Evolutionary conservation across 35 echinoderm and acorn worm genomes (phyloP), one percentile per base, ranked within the genome.

Genomic region (Holothuria glaberrima): DNA sequence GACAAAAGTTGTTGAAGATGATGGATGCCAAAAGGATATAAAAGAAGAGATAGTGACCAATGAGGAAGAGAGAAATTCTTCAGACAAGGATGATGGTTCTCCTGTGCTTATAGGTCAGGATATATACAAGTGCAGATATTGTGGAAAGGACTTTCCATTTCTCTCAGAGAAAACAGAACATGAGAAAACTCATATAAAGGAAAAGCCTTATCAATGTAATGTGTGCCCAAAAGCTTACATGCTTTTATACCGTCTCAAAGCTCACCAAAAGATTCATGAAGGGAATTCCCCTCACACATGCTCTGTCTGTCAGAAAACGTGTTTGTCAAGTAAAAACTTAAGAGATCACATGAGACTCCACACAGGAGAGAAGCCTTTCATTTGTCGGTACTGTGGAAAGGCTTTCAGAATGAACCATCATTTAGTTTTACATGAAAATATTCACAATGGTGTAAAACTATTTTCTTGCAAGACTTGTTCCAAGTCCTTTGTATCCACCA

Each of bases 341-440:
- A 73, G 72, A 45, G 48, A 41, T 21, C 92, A 94, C 56, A 75
- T 78, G 66, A 87, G 76, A 0, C 59, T 90, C 16, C 92, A 94
- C 61, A 88, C 92, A 32, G 92, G 92, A 30, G 88, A 90, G 52
- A 90, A 90, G 75, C 88, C 92, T 0, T 94, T 90, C 41, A 56
- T 90, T 19, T 94, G 92, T 90, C 44, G 86, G n/a, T 90, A 85
- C 59, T 94, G 92, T 76, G 80, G 80, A 30, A 90, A 89, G 67
- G 79, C 92, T 20, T 94, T 94, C 71, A 41, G 86, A 0, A 38
- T 91, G 71, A 90, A 69, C 16, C 76, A 68, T n/a, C 89, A 90
- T 33, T 76, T 94, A 21, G 64, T 68, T 58, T 52, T 72, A 13
- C 92, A 94, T 22, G 87, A 90, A 38, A 73, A 86, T 27, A 90